Evolutionary conservation across 2,113 vertebrate genomes (phyloP).

Genomic region (Lampris megalopsis): DNA sequence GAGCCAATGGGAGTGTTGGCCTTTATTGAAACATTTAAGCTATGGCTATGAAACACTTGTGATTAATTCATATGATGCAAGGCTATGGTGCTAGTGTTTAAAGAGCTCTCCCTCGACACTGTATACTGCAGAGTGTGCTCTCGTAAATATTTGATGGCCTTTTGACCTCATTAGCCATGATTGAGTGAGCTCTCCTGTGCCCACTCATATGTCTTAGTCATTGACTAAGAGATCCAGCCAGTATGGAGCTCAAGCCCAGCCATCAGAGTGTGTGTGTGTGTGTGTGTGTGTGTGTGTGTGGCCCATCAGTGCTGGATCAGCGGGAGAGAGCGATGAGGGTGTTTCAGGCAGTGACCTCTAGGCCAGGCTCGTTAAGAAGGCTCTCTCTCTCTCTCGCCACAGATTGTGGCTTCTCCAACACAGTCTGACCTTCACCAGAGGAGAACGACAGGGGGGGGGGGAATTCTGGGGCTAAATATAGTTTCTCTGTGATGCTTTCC

Average conservation of each 20-base stretch:
- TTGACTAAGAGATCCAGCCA: constrained; percentile 42
- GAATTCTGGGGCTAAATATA: constrained; percentile 61
- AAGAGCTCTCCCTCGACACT: constrained; percentile 53
- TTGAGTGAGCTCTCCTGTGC: constrained; percentile 69
- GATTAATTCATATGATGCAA: constrained; percentile 58
- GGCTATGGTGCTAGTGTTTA: constrained; percentile 29
- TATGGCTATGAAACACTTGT: constrained; percentile 50
- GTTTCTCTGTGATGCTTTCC: constrained; percentile 40
- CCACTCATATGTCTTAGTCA: constrained; percentile 73
- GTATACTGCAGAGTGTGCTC: constrained; percentile 57
- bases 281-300: constrained; percentile 17
- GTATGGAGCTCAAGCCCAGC: constrained; percentile 38
- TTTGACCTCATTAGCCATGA: constrained; percentile 80
- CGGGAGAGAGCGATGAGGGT: constrained; percentile 50
- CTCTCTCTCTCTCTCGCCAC: constrained; percentile 45
- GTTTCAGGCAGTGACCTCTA: constrained; percentile 62
- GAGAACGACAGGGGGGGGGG: constrained; percentile 34
- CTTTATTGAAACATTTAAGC: constrained; percentile 53
- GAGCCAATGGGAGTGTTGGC: constrained; percentile 38
- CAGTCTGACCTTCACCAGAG: constrained; percentile 60
- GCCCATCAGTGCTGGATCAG: constrained; percentile 62
- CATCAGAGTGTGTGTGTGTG: constrained; percentile 60
- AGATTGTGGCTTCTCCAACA: constrained; percentile 22
- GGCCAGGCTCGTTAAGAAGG: constrained; percentile 66
- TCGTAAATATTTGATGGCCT: constrained; percentile 81